Base-by-base conservation (phyloP, 2,113 vertebrate genomes). In the Aleadryas rufinucha region DNA sequence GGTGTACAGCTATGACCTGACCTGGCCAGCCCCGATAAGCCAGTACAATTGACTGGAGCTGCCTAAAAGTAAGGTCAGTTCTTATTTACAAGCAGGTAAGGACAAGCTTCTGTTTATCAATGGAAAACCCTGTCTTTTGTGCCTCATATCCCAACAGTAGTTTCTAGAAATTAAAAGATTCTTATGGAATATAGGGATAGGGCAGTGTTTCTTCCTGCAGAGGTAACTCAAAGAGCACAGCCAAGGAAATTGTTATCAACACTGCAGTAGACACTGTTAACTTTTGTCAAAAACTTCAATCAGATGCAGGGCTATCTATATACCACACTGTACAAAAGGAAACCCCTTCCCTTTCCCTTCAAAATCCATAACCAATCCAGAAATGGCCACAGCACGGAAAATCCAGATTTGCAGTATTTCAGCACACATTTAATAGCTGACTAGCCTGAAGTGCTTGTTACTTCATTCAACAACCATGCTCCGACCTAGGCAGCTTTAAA, bases 281-380 rank as follows among this genome's bases (percentile, higher is more conserved):
- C 54, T 60, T 69, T 2, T 37, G 66, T 47, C 20, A 83, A 45
- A 65, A 79, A 24, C 13, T 37, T 70, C 52, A 65, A 3, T 35
- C 33, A 74, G 35, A 50, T 24, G 15, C 35, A 81, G 22, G n/a
- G 21, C 33, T 79, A 79, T 16, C 70, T 37, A 8, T 37, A 8
- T 2, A 65, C 3, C 10, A 54, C 11, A 6, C 6, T 0, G 0
- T 23, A 84, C 7, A n/a, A 66, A 56, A 19, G 31, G 41, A 9
- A 87, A 57, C 14, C 8, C 8, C 42, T 68, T 33, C 24, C 9
- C 16, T 41, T 77, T 54, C 35, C 53, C 44, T 68, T 69, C 54
- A 64, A 81, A 72, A 68, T 7, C 24, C 20, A 11, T 20, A 81
- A 72, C 7, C 9, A 63, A 33, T 22, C 16, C 35, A 76, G 18